Percentiles rank a stretch among this genome's conserved stretches.
These are phyloP conservation scores for Podabrus alpinus DNA, from an alignment of 2,888 invertebrate genomes.

Conservation along the genomic window DNA sequence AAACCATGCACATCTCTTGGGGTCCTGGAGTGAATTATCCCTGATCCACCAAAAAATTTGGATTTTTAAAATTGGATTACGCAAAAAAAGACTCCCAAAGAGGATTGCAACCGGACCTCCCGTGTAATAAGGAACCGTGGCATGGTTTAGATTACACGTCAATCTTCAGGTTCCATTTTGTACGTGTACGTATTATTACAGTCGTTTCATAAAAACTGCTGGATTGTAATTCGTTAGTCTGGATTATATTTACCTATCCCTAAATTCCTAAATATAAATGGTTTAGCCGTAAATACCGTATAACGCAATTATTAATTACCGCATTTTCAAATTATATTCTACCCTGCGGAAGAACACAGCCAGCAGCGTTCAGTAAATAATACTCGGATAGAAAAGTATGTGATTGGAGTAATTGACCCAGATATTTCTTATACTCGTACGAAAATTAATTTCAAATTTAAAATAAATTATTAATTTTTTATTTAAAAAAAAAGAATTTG, in stretches of 20 bases:
- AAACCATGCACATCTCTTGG: no score
- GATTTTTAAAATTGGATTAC: no score
- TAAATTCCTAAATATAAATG: no score
- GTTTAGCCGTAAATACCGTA: background rate
- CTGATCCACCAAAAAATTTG: no score
- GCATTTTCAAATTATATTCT: background rate
- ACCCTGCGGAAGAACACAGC: background rate
- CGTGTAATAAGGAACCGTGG: no score
- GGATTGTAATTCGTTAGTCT: background rate
- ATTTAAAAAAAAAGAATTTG: background rate
- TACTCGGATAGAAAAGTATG: background rate
- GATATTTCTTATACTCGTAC: background rate
- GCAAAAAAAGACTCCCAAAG: no score
- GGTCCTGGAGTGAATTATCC: no score
- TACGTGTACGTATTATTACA: no score
- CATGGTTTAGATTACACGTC: background rate
- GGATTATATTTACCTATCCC: background rate
- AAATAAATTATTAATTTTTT: background rate
- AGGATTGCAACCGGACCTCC: no score
- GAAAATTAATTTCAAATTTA: background rate
- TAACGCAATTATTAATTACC: background rate
- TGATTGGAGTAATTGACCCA: background rate
- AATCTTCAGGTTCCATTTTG: background rate
- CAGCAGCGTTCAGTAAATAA: background rate
- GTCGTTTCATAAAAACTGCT: no score